Percentiles rank a stretch among this genome's conserved stretches.
Evolutionary conservation across 2,888 invertebrate species (phyloP).

Genomic region (Mythimna impura): DNA sequence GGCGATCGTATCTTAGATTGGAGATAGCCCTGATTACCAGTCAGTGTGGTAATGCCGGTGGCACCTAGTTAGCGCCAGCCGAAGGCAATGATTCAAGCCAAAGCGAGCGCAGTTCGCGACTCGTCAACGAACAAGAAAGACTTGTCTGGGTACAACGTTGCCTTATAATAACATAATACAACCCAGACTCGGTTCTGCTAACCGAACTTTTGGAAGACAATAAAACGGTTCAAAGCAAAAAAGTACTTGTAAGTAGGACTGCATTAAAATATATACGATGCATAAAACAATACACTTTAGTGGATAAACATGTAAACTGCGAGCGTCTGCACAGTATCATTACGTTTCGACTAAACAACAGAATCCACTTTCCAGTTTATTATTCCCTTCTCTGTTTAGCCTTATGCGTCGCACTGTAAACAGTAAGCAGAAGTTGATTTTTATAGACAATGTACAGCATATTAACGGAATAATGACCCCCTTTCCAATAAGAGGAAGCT

Average conservation of each 20-base stretch:
- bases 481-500: slow-evolving; percentile 50
- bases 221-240: neutral
- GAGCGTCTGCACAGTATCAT: slow-evolving; percentile 23
- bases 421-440: slow-evolving; percentile 24
- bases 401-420: slow-evolving; percentile 28
- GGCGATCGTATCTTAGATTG: slow-evolving; percentile 63
- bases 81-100: slow-evolving; percentile 64
- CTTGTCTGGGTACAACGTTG: slow-evolving; percentile 69
- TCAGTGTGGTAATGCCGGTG: slow-evolving; percentile 66
- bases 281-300: slow-evolving; percentile 16
- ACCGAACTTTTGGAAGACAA: slow-evolving; percentile 17
- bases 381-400: slow-evolving; percentile 16
- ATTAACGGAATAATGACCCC: slow-evolving; percentile 28
- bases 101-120: slow-evolving; percentile 60
- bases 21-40: slow-evolving; percentile 64
- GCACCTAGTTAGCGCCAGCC: slow-evolving; percentile 72
- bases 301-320: slow-evolving; percentile 18
- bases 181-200: neutral
- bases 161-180: slow-evolving; percentile 60
- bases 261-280: neutral
- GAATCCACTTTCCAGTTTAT: slow-evolving; percentile 42
- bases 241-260: neutral
- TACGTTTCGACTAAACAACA: slow-evolving; percentile 20
- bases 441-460: slow-evolving; percentile 30
- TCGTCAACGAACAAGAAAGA: slow-evolving; percentile 74